Percentiles rank a stretch among this genome's conserved stretches.
Conservation (phyloP, 1,140 invertebrate genomes). For the Hyposmocoma kahamanoa region DNA sequence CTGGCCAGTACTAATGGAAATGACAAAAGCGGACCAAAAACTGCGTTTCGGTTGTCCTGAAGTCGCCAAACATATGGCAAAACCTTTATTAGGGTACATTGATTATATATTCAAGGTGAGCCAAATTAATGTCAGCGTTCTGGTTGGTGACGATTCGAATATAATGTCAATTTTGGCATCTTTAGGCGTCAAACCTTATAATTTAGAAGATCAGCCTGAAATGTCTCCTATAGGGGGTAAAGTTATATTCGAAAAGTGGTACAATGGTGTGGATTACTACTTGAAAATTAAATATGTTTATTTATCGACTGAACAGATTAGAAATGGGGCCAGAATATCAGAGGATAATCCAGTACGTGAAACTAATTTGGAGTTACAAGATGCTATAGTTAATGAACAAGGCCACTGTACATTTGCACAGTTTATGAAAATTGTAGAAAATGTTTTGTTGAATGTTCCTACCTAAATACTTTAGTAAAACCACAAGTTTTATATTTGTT, state of each 20-base stretch:
- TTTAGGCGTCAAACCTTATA: conserved; percentile 28
- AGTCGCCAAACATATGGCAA: conserved; percentile 39
- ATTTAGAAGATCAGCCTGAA: conserved; percentile 32
- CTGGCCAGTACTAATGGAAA: conserved; percentile 34
- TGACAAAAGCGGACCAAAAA: conserved; percentile 42
- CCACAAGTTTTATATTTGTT: no score
- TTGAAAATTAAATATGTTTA: conserved; percentile 55
- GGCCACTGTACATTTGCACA: no score
- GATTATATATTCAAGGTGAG: conserved; percentile 25
- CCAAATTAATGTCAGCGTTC: conserved; percentile 1
- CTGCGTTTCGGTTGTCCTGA: conserved; percentile 38
- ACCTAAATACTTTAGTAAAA: no score
- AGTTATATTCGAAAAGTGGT: conserved; percentile 56
- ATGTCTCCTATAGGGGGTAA: conserved; percentile 52
- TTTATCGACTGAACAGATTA: conserved; percentile 38
- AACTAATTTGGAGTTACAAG: no score
- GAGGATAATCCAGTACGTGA: conserved; percentile 31
- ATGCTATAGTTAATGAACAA: no score
- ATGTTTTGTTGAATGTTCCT: no score
- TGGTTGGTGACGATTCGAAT: conserved; percentile 11
- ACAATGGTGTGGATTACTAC: conserved; percentile 25
- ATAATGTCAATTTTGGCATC: not conserved
- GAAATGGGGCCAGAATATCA: conserved; percentile 26
- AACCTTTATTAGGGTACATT: conserved; percentile 42
- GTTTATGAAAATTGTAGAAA: no score